Percentiles rank a stretch among this genome's conserved stretches.
Conservation (phyloP, 2,888 invertebrate species). For the Epinotia demarniana region DNA sequence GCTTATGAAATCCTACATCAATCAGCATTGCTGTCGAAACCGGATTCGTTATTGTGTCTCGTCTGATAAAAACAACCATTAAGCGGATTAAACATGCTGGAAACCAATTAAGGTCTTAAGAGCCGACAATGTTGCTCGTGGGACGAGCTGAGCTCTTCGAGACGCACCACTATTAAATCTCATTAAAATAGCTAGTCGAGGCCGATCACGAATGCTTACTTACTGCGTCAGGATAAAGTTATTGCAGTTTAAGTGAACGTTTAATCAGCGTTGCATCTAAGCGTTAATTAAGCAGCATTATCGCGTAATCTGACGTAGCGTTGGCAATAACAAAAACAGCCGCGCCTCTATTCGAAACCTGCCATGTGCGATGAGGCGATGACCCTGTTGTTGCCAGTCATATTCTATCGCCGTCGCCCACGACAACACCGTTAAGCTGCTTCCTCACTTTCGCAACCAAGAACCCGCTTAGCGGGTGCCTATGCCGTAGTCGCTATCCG, state of each 20-base stretch:
- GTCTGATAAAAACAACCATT: conserved; percentile 70
- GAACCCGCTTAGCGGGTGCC: no score
- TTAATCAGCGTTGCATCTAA: conserved; percentile 70
- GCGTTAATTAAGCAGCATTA: conserved; percentile 76
- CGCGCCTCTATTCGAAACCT: not conserved
- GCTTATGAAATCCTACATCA: conserved; percentile 56
- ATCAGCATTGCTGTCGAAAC: conserved; percentile 65
- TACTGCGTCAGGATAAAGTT: conserved; percentile 67
- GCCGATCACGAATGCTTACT: conserved; percentile 76
- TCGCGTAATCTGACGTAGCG: conserved; percentile 62
- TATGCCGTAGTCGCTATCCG: no score
- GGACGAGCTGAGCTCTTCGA: conserved; percentile 54
- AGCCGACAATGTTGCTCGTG: conserved; percentile 67
- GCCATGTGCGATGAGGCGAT: not conserved
- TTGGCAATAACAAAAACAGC: conserved; percentile 39
- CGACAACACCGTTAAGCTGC: not conserved
- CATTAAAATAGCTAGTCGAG: conserved; percentile 75
- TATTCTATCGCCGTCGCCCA: not conserved
- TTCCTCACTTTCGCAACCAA: not conserved
- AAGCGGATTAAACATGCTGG: conserved; percentile 75
- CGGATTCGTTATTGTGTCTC: conserved; percentile 66
- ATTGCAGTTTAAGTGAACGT: conserved; percentile 68
- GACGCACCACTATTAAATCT: conserved; percentile 72
- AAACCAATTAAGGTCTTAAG: conserved; percentile 77
- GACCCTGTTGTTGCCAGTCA: not conserved